Evolutionary conservation across 2,797 vertebrate genomes (phyloP).

Genomic region (Gallinago solitaria): DNA sequence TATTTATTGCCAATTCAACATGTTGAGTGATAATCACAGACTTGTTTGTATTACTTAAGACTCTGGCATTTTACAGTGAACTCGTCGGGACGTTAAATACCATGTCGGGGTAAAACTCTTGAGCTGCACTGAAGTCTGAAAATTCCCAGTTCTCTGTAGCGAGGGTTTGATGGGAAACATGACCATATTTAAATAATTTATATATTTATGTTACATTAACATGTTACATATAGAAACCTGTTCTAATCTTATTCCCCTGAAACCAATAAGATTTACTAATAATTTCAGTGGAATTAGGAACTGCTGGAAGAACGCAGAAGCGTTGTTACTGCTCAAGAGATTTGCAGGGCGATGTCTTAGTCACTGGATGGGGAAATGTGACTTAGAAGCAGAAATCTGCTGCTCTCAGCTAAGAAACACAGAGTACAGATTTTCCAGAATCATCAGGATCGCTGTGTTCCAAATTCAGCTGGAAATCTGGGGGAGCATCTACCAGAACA

Average conservation of each 20-base stretch:
- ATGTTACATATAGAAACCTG: no score
- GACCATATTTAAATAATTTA: neutral
- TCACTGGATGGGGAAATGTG: neutral
- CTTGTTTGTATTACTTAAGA: neutral
- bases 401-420: constrained; percentile 37
- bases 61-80: neutral
- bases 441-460: neutral
- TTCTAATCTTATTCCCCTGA: neutral
- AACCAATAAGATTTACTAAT: neutral
- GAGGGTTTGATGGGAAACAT: neutral
- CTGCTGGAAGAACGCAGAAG: neutral
- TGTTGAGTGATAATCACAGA: neutral
- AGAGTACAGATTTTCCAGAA: constrained; percentile 37
- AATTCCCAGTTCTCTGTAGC: neutral
- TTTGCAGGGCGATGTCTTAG: neutral
- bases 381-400: constrained; percentile 18
- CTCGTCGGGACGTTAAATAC: neutral
- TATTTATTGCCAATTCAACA: neutral
- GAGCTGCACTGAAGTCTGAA: neutral
- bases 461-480: constrained; percentile 28
- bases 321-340: neutral
- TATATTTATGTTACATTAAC: neutral
- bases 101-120: neutral
- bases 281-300: neutral
- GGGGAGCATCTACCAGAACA: neutral